Evolutionary conservation across 1,140 invertebrate species (phyloP).

Genomic region (Drosophila nannoptera): DNA sequence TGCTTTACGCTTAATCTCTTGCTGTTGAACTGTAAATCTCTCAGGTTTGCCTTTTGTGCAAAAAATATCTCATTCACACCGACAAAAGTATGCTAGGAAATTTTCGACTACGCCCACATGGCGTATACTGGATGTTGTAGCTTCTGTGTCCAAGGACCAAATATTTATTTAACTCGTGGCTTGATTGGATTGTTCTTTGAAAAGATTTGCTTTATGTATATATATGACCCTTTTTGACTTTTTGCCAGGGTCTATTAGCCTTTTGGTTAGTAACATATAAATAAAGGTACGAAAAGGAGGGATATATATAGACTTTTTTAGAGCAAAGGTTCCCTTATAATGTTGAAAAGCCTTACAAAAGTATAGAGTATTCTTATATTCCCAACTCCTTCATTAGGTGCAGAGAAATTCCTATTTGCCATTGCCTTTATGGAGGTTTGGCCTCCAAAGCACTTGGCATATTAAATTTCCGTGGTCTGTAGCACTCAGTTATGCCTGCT

Average conservation of each 20-base stretch:
- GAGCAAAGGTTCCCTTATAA: no score
- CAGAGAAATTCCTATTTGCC: constrained; percentile 24
- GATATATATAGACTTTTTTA: no score
- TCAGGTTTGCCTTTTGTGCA: constrained; percentile 17
- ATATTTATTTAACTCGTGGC: constrained; percentile 30
- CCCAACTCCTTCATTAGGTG: constrained; percentile 13
- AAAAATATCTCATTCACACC: constrained; percentile 10
- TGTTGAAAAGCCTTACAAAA: neutral
- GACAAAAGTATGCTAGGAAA: constrained; percentile 26
- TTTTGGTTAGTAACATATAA: no score
- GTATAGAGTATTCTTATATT: constrained; percentile 18
- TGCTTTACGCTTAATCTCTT: neutral
- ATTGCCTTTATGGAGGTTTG: constrained; percentile 29
- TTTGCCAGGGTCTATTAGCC: no score
- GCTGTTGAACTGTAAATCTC: constrained; percentile 33
- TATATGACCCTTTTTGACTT: no score
- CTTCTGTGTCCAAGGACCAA: constrained; percentile 22
- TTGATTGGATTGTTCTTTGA: constrained; percentile 1
- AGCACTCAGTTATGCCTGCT: constrained; percentile 7
- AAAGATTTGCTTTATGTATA: neutral
- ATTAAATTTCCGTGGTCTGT: constrained; percentile 25
- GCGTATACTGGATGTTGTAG: constrained; percentile 27
- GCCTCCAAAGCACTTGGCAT: constrained; percentile 27
- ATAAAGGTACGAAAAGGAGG: no score
- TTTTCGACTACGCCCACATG: constrained; percentile 12